These are phyloP conservation scores for Helostoma temminkii DNA, from an alignment of 2,797 vertebrate genomes.

Conservation along the genomic window DNA sequence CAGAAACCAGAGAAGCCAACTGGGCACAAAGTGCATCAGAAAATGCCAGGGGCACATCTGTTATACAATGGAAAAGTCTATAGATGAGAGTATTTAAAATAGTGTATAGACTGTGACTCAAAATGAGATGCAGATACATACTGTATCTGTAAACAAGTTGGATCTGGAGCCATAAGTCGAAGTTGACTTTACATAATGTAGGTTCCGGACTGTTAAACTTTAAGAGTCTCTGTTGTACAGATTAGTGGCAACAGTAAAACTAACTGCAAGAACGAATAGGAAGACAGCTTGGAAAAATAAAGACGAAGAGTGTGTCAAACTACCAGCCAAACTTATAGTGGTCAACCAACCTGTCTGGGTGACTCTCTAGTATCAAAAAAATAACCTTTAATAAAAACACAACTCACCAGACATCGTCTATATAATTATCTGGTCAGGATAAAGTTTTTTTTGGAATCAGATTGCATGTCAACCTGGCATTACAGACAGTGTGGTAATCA, in stretches of 20 bases:
- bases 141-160: conserved; percentile 29
- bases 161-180: conserved; percentile 17
- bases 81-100: conserved; percentile 6
- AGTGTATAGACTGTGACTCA: conserved; percentile 8
- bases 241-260: conserved; percentile 42
- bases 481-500: conserved; percentile 46
- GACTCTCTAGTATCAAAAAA: conserved; percentile 30
- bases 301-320: conserved; percentile 16
- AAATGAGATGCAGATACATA: conserved; percentile 33
- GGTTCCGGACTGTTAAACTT: conserved; percentile 34
- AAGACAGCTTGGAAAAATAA: conserved; percentile 31
- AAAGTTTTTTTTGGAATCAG: conserved; percentile 14
- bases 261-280: conserved; percentile 16
- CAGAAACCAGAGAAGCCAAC: conserved; percentile 49
- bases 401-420: conserved; percentile 31
- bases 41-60: conserved; percentile 62
- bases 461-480: conserved; percentile 38
- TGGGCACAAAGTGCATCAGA: conserved; percentile 38
- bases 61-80: conserved; percentile 28
- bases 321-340: conserved; percentile 19
- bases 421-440: conserved; percentile 27
- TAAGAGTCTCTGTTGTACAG: conserved; percentile 31
- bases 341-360: conserved; percentile 33
- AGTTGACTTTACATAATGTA: conserved; percentile 31
- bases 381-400: conserved; percentile 31